A percentile compares a stretch with the other conserved stretches of the same genome.
These are phyloP conservation scores for Leptoclinus maculatus DNA, from an alignment of 2,797 vertebrate genomes.

Conservation along the genomic window DNA sequence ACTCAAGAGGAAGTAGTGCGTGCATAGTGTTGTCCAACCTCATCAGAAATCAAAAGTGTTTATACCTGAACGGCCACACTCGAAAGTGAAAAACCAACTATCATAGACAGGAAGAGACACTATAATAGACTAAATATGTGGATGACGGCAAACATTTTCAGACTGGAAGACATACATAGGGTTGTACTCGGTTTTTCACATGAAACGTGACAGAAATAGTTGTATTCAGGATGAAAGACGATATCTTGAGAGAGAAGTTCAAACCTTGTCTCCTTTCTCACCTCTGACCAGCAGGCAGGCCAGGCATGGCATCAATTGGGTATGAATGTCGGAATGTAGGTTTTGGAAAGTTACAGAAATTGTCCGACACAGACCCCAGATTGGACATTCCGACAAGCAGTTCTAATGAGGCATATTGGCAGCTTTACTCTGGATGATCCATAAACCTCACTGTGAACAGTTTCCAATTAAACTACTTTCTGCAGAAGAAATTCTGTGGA, in stretches of 20 bases:
- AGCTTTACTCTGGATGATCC: neutral
- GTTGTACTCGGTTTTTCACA: neutral
- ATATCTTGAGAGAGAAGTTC: neutral
- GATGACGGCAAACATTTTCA: neutral
- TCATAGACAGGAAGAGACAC: neutral
- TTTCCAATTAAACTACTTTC: neutral
- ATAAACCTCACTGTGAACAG: neutral
- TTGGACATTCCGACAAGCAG: neutral
- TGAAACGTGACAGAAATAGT: neutral
- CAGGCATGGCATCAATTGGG: neutral
- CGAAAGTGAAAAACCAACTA: neutral
- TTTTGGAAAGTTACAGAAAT: neutral
- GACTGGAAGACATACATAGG: neutral
- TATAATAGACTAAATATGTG: neutral
- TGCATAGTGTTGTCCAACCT: neutral
- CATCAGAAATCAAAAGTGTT: neutral
- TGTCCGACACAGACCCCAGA: neutral
- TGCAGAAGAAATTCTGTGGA: slow-evolving; percentile 1
- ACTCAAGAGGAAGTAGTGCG: neutral
- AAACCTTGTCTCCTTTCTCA: neutral
- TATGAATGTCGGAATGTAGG: neutral
- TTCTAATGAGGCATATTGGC: neutral
- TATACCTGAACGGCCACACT: neutral
- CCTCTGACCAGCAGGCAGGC: neutral
- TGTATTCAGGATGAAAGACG: neutral